phyloP scores from a whole-genome alignment of 1,140 invertebrate genomes.

The Trachymyrmex septentrionalis region DNA sequence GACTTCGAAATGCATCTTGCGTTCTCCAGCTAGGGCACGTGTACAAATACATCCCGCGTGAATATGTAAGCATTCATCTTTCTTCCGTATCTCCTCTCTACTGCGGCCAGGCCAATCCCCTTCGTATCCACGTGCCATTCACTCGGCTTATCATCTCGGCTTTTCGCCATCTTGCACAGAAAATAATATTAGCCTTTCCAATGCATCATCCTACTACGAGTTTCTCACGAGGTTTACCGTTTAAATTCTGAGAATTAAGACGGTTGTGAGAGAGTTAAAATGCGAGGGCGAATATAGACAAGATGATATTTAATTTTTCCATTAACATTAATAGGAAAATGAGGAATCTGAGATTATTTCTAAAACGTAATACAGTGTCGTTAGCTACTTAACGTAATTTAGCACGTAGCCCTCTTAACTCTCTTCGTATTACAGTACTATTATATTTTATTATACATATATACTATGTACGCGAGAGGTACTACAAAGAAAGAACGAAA shows the following conservation, averaged over 20 bases:
- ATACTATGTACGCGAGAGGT: neutral
- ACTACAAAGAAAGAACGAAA: neutral
- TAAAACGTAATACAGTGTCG: neutral
- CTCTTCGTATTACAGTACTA: neutral
- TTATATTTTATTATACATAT: neutral
- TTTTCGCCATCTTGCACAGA: constrained; percentile 63
- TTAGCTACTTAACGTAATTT: neutral
- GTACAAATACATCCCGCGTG: constrained; percentile 23
- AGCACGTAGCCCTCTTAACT: neutral
- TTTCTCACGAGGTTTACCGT: neutral
- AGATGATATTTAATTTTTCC: neutral
- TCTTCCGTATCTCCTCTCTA: constrained; percentile 71
- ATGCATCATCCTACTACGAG: constrained; percentile 5
- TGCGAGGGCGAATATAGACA: neutral
- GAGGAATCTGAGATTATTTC: neutral
- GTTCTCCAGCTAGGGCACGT: constrained; percentile 39
- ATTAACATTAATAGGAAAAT: neutral
- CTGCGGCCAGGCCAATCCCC: constrained; percentile 50
- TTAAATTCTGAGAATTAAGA: neutral
- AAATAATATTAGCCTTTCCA: constrained; percentile 48
- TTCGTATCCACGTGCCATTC: constrained; percentile 66
- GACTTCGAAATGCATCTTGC: constrained; percentile 2
- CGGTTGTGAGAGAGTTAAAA: neutral
- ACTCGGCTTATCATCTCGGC: constrained; percentile 70
- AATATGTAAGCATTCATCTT: constrained; percentile 66